These are phyloP conservation scores for Proterorhinus semilunaris DNA, from an alignment of 2,113 vertebrate species.

Conservation along the genomic window DNA sequence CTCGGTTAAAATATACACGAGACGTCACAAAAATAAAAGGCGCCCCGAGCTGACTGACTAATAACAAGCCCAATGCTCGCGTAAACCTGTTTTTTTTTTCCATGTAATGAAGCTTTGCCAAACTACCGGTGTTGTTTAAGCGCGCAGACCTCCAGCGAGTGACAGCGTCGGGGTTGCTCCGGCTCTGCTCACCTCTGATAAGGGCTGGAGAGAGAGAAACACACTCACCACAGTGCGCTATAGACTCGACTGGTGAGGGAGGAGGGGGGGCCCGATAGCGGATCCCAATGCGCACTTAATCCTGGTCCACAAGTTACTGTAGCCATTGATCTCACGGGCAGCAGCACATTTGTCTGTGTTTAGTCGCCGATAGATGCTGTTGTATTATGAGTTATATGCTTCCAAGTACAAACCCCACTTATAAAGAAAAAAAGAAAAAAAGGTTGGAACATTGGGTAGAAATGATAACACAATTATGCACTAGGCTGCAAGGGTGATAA, in stretches of 20 bases:
- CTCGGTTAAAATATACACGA: background rate
- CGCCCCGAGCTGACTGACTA: background rate
- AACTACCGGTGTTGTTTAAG: conserved; percentile 5
- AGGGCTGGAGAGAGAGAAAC: background rate
- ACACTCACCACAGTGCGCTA: background rate
- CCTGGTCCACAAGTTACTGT: background rate
- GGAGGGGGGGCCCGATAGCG: no score
- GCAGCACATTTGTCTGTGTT: background rate
- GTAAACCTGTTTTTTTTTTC: conserved; percentile 1
- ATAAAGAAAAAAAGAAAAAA: no score
- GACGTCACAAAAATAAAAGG: background rate
- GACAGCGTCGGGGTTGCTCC: background rate
- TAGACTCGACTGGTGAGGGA: background rate
- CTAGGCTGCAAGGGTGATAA: no score
- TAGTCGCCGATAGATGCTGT: background rate
- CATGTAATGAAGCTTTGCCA: conserved; percentile 2
- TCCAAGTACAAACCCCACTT: background rate
- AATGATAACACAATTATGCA: no score
- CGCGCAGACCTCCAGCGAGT: background rate
- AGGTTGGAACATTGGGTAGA: no score
- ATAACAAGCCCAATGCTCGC: background rate
- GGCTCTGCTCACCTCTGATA: conserved; percentile 3
- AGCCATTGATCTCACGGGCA: background rate
- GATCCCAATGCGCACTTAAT: no score
- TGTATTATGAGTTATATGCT: background rate